Evolutionary conservation across 2,888 invertebrate species (phyloP).

Genomic region (Pristionchus exspectatus): DNA sequence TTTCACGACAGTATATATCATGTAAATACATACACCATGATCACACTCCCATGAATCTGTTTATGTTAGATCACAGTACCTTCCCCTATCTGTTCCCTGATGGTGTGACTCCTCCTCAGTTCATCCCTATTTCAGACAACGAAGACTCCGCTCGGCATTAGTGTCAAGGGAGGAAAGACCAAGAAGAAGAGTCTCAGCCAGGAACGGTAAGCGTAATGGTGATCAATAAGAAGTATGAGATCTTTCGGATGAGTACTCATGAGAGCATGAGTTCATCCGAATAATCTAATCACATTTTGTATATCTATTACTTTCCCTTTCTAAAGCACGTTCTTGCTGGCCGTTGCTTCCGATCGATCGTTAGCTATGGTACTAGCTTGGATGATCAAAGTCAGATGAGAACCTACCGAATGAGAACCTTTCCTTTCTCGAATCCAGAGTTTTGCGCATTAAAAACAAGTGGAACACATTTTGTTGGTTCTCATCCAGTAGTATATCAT

Average conservation of each 20-base stretch:
- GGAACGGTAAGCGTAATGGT: conserved; percentile 21
- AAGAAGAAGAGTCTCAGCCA: conserved; percentile 44
- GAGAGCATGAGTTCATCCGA: too few relatives aligned
- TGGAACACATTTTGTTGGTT: too few relatives aligned
- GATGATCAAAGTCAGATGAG: too few relatives aligned
- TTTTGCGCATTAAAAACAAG: too few relatives aligned
- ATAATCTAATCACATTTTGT: not conserved
- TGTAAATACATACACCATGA: too few relatives aligned
- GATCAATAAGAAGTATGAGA: not conserved
- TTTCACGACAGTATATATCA: too few relatives aligned
- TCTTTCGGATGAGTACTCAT: not conserved
- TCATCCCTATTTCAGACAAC: conserved; percentile 26
- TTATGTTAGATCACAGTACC: too few relatives aligned
- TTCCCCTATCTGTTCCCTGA: not conserved
- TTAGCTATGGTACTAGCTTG: not conserved
- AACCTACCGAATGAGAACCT: too few relatives aligned
- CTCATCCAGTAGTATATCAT: too few relatives aligned
- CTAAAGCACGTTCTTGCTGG: conserved; percentile 7
- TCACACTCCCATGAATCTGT: too few relatives aligned
- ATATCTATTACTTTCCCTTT: not conserved
- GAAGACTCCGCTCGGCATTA: conserved; percentile 27
- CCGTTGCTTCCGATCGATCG: not conserved
- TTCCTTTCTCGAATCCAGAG: too few relatives aligned
- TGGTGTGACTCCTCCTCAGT: conserved; percentile 15
- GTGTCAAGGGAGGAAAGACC: conserved; percentile 36